Conservation (phyloP, 2,888 invertebrate genomes). For the Drosophila mettleri region DNA sequence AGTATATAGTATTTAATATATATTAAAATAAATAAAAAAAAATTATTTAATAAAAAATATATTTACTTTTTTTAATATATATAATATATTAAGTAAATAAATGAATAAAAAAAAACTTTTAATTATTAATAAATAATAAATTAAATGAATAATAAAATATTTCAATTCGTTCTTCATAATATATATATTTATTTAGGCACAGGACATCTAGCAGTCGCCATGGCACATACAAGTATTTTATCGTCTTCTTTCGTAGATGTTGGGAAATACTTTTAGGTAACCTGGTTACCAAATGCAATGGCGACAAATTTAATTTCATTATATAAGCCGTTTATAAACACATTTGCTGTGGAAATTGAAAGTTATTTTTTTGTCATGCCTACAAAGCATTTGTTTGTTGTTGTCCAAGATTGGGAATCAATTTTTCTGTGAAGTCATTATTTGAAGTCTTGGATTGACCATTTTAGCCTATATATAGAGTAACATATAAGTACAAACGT, state of each 20-base stretch:
- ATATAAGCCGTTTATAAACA: not conserved
- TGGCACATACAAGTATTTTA: too few species aligned
- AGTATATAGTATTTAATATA: too few species aligned
- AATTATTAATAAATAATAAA: too few species aligned
- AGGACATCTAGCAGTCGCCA: not conserved
- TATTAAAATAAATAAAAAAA: too few species aligned
- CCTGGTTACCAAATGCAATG: not conserved
- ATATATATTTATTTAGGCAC: too few species aligned
- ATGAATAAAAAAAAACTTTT: too few species aligned
- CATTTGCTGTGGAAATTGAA: not conserved
- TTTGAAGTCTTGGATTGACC: not conserved
- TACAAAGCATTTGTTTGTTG: not conserved
- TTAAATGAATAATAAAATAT: too few species aligned
- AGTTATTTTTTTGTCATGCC: not conserved
- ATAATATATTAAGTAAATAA: too few species aligned
- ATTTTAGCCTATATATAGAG: not conserved
- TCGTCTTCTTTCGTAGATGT: not conserved
- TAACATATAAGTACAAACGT: not conserved
- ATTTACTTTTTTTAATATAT: too few species aligned
- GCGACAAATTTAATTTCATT: not conserved
- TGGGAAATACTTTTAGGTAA: not conserved
- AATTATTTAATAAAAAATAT: too few species aligned
- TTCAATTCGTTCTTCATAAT: too few species aligned
- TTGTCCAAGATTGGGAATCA: slow-evolving; percentile 1
- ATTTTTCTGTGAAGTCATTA: slow-evolving; percentile 20